Conservation (phyloP, 2,888 invertebrate genomes). For the Cinara cedri region DNA sequence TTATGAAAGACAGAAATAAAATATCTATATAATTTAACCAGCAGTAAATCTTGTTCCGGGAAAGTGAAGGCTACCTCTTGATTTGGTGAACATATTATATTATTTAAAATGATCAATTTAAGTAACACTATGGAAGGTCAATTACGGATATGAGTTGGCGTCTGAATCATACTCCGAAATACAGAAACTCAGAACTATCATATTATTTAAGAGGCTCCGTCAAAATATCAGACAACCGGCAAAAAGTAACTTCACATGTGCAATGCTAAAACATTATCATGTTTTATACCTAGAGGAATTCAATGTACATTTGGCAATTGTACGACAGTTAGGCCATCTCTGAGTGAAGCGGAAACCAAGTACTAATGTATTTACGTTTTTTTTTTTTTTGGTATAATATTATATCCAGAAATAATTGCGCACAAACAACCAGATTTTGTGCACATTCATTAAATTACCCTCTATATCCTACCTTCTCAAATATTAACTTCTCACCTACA, state of each 20-base stretch:
- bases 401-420: too few species aligned
- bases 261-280: slow-evolving; percentile 1
- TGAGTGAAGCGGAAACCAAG: too few species aligned
- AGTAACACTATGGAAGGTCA: not conserved
- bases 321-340: too few species aligned
- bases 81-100: slow-evolving; percentile 8
- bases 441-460: too few species aligned
- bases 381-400: too few species aligned
- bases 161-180: not conserved
- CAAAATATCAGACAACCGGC: not conserved
- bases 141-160: not conserved
- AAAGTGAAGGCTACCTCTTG: not conserved
- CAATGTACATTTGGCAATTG: not conserved
- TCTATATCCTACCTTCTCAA: too few species aligned
- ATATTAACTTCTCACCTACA: too few species aligned
- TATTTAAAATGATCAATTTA: slow-evolving; percentile 1
- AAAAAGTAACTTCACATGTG: not conserved
- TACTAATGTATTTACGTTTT: too few species aligned
- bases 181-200: not conserved
- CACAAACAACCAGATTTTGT: too few species aligned
- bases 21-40: too few species aligned
- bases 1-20: too few species aligned
- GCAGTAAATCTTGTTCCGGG: not conserved
- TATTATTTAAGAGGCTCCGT: not conserved
- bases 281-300: slow-evolving; percentile 8